These are phyloP conservation scores for Oryzias celebensis DNA, from an alignment of 2,113 vertebrate species.

Conservation along the genomic window DNA sequence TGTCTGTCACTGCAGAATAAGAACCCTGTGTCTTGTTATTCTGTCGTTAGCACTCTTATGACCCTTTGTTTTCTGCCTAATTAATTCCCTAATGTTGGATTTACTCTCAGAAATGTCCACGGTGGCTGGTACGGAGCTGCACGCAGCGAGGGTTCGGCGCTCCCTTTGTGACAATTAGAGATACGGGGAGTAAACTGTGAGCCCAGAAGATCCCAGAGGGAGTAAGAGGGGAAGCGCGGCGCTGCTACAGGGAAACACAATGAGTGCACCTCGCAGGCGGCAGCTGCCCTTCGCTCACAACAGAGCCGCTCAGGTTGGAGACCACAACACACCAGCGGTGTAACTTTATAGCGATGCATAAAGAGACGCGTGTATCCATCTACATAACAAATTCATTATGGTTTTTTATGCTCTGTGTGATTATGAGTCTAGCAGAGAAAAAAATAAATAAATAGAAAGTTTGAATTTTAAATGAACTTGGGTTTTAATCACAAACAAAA, in stretches of 20 bases:
- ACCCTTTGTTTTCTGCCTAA: slow-evolving; percentile 78
- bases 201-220: slow-evolving; percentile 44
- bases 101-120: slow-evolving; percentile 68
- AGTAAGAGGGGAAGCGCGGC: slow-evolving; percentile 29
- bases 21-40: slow-evolving; percentile 71
- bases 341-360: slow-evolving; percentile 8
- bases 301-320: slow-evolving; percentile 17
- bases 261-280: slow-evolving; percentile 25
- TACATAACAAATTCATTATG: slow-evolving; percentile 1
- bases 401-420: slow-evolving; percentile 18
- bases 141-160: slow-evolving; percentile 54
- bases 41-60: slow-evolving; percentile 73
- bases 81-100: slow-evolving; percentile 79
- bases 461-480: background rate
- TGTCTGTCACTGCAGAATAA: slow-evolving; percentile 58
- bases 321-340: slow-evolving; percentile 4
- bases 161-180: slow-evolving; percentile 71
- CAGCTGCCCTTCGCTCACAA: slow-evolving; percentile 26
- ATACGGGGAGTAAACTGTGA: slow-evolving; percentile 58
- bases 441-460: slow-evolving; percentile 1
- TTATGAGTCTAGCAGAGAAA: background rate
- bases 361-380: slow-evolving; percentile 1
- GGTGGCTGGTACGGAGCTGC: slow-evolving; percentile 44
- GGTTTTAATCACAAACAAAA: background rate
- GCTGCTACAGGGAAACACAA: slow-evolving; percentile 18